These are phyloP conservation scores for Pilophorus perplexus DNA, from an alignment of 2,888 invertebrate species.

Conservation along the genomic window DNA sequence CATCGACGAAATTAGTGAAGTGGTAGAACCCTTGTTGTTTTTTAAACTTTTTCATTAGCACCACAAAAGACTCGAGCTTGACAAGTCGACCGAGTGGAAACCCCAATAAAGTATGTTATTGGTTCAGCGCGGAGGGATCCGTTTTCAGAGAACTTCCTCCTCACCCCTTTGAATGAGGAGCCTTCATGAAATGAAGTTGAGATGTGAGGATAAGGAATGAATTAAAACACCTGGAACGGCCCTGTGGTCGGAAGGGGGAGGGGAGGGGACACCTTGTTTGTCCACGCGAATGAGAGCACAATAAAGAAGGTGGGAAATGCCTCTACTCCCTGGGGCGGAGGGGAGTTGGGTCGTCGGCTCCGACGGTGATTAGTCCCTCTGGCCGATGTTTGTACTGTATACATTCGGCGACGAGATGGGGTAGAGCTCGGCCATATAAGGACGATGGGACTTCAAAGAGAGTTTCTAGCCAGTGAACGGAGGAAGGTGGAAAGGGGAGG, in stretches of 20 bases:
- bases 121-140: not conserved
- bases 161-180: too few species aligned
- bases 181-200: constrained; percentile 26
- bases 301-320: constrained; percentile 34
- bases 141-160: too few species aligned
- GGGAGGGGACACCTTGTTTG: too few species aligned
- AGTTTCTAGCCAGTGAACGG: constrained; percentile 28
- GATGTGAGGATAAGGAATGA: constrained; percentile 32
- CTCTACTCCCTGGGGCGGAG: too few species aligned
- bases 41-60: too few species aligned
- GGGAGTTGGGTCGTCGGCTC: constrained; percentile 13
- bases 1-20: too few species aligned
- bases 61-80: too few species aligned
- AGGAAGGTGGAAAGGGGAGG: constrained; percentile 26
- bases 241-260: too few species aligned
- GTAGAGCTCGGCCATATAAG: constrained; percentile 38
- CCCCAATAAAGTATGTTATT: constrained; percentile 9
- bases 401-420: constrained; percentile 17
- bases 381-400: constrained; percentile 39
- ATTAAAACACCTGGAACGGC: constrained; percentile 32
- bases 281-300: constrained; percentile 16
- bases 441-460: constrained; percentile 42
- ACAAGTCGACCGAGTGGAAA: too few species aligned
- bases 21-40: too few species aligned
- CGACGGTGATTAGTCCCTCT: constrained; percentile 28